phyloP scores from a whole-genome alignment of 2,113 vertebrate species.

The Mohoua ochrocephala region DNA sequence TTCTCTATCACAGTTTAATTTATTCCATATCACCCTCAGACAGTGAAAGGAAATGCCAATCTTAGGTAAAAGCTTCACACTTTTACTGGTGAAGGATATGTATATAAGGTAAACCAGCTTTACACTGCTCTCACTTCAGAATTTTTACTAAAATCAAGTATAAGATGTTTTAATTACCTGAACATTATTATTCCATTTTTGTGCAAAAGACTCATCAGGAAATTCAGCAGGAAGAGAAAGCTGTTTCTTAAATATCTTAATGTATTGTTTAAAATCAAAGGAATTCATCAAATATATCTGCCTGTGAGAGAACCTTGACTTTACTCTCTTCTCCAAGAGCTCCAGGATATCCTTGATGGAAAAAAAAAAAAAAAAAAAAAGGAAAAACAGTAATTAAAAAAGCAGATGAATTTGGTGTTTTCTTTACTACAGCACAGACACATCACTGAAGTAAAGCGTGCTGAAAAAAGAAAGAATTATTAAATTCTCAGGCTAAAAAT shows the following conservation, averaged over 20 bases:
- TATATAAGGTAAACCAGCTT: not conserved
- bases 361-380: slow-evolving; percentile 6
- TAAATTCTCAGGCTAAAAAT: not conserved
- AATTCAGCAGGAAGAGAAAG: slow-evolving; percentile 81
- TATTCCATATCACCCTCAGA: not conserved
- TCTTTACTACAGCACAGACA: not conserved
- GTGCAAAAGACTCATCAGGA: slow-evolving; percentile 74
- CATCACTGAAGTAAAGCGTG: not conserved
- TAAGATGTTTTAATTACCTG: slow-evolving; percentile 69
- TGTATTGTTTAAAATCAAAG: slow-evolving; percentile 80
- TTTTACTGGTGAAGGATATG: not conserved
- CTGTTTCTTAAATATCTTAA: slow-evolving; percentile 76
- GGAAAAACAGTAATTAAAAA: not conserved
- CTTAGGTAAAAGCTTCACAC: not conserved
- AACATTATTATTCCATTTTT: slow-evolving; percentile 83
- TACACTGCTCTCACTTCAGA: not conserved
- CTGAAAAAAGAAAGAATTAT: not conserved
- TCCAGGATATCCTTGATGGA: slow-evolving; percentile 87
- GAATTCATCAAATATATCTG: slow-evolving; percentile 89
- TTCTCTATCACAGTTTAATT: not conserved
- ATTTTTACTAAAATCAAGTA: not conserved
- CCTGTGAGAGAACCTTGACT: slow-evolving; percentile 94
- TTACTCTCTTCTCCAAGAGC: slow-evolving; percentile 95
- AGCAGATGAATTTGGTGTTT: not conserved
- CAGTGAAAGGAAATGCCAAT: not conserved